Percentiles rank a stretch among this genome's conserved stretches.
phyloP scores from a whole-genome alignment of 2,888 invertebrate genomes.

The Neoaliturus tenellus region DNA sequence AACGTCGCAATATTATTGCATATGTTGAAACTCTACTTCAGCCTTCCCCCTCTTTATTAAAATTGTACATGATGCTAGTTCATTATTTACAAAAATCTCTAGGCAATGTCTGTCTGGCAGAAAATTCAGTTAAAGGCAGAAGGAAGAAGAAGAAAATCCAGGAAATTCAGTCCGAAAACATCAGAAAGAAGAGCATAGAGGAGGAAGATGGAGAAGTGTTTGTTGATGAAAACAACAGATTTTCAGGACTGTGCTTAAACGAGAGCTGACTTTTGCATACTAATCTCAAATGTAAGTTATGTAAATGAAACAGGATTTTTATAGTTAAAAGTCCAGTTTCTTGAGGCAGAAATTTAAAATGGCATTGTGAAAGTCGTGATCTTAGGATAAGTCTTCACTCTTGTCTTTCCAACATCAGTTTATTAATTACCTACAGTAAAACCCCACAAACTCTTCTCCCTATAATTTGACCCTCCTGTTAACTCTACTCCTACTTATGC shows the following conservation, averaged over 20 bases:
- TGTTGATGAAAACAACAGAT: conserved; percentile 55
- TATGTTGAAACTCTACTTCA: conserved; percentile 73
- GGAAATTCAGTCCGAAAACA: background rate
- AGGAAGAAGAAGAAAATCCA: conserved; percentile 49
- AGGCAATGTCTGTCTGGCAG: background rate
- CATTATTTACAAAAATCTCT: background rate
- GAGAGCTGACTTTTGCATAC: background rate
- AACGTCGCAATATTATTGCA: conserved; percentile 74
- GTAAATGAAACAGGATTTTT: too few relatives aligned
- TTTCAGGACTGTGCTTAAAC: conserved; percentile 20
- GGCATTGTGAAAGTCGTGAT: too few relatives aligned
- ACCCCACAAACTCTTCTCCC: too few relatives aligned
- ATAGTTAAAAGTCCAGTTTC: too few relatives aligned
- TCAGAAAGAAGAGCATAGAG: background rate
- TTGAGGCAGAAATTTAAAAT: too few relatives aligned
- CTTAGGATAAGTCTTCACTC: too few relatives aligned
- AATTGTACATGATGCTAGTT: conserved; percentile 66
- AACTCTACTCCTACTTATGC: too few relatives aligned
- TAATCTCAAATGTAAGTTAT: too few relatives aligned
- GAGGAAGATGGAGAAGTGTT: conserved; percentile 34
- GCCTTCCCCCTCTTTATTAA: conserved; percentile 70
- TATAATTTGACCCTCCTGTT: too few relatives aligned
- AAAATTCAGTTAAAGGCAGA: conserved; percentile 38
- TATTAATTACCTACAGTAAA: too few relatives aligned
- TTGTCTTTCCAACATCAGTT: too few relatives aligned